These are phyloP conservation scores for Brachystomella parvula DNA, from an alignment of 1,140 invertebrate species.

Conservation along the genomic window DNA sequence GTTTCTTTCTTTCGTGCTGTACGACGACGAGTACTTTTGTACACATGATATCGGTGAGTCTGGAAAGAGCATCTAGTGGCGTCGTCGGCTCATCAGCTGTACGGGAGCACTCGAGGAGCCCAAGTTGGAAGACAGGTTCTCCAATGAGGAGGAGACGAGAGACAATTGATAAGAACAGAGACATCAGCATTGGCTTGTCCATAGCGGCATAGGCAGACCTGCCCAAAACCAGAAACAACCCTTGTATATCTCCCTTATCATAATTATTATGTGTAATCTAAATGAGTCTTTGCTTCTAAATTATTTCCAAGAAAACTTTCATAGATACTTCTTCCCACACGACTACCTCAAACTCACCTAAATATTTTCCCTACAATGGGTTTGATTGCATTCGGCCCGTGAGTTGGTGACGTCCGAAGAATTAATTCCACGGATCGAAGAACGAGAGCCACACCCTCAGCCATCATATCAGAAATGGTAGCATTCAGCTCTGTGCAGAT, in stretches of 20 bases:
- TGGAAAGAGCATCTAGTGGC: conserved; percentile 52
- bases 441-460: conserved; percentile 66
- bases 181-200: conserved; percentile 62
- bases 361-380: conserved; percentile 38
- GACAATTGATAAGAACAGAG: conserved; percentile 66
- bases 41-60: conserved; percentile 68
- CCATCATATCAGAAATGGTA: conserved; percentile 61
- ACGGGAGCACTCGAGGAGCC: conserved; percentile 36
- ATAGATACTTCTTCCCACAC: conserved; percentile 20
- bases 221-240: conserved; percentile 24
- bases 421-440: conserved; percentile 65
- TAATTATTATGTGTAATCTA: too few species aligned
- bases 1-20: conserved; percentile 69
- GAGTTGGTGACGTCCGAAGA: conserved; percentile 54
- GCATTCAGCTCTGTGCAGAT: conserved; percentile 30
- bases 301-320: too few species aligned
- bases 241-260: too few species aligned
- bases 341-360: conserved; percentile 26
- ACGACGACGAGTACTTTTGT: conserved; percentile 66
- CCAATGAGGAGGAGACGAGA: conserved; percentile 67
- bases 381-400: conserved; percentile 46
- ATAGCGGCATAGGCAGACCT: conserved; percentile 55
- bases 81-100: conserved; percentile 40
- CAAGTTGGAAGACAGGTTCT: conserved; percentile 60
- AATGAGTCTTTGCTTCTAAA: too few species aligned